A percentile compares a stretch with the other conserved stretches of the same genome.
These are phyloP conservation scores for Sus cebifrons DNA, from an alignment of 2,797 vertebrate genomes.

Conservation along the genomic window DNA sequence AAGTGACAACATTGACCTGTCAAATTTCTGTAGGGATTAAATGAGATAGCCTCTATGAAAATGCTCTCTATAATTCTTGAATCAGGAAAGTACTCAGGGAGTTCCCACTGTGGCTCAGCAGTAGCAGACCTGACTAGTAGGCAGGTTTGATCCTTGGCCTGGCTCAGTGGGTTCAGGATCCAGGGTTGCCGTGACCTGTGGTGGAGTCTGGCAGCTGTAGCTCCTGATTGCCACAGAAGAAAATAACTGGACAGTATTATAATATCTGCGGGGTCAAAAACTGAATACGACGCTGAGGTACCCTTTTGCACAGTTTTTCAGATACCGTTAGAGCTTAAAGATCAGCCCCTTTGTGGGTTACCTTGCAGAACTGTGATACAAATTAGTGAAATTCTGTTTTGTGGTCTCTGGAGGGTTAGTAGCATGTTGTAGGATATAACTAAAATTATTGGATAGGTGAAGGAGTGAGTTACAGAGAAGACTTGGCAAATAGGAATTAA, in stretches of 20 bases:
- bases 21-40: not conserved
- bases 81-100: not conserved
- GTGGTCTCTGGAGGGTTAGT: not conserved
- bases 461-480: not conserved
- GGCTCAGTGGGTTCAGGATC: too few species aligned
- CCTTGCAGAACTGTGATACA: not conserved
- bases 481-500: not conserved
- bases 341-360: not conserved
- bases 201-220: too few species aligned
- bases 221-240: not conserved
- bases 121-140: too few species aligned
- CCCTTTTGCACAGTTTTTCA: not conserved
- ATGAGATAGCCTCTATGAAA: not conserved
- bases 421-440: not conserved
- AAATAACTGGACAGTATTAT: not conserved
- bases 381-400: not conserved
- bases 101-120: too few species aligned
- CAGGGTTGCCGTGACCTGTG: too few species aligned
- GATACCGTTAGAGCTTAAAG: not conserved
- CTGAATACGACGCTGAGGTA: not conserved
- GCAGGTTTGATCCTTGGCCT: too few species aligned
- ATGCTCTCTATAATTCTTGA: not conserved
- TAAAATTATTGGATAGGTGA: not conserved
- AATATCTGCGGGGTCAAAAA: not conserved
- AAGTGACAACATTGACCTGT: not conserved